Base-by-base conservation (phyloP, 1,140 invertebrate species). In the Elymnias hypermnestra region DNA sequence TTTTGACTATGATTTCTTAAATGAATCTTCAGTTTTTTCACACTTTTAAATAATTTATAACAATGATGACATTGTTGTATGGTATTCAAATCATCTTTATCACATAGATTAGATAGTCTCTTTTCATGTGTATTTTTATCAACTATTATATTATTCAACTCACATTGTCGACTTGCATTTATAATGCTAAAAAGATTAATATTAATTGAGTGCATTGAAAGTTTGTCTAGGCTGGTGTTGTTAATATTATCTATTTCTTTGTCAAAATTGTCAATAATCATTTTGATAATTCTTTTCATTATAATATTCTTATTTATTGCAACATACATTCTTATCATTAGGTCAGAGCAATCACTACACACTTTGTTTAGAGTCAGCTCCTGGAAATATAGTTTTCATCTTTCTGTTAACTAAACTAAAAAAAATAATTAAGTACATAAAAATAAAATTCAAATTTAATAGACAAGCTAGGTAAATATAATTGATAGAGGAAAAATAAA, bases 341-440 rank as follows among this genome's bases (percentile, higher is more conserved):
- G 33, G 18, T 62, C 50, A 5, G 42, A 35, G 18, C 73, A 77
- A 2, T 41, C 15, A n/a, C 51, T 29, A 39, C 73, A 77, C 0
- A 49, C 50, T 37, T 64, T 60, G 13, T 45, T 22, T 18, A 61
- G 55, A 19, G 53, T 21, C 12, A 63, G 41, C 17, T 74, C 60
- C 73, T 77, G 49, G 60, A 72, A 72, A 39, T 39, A 43, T 19
- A 35, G n/a, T n/a, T n/a, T n/a, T n/a, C n/a, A n/a, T n/a, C n/a
- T n/a, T n/a, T n/a, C n/a, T n/a, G n/a, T n/a, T n/a, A n/a, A n/a
- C n/a, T n/a, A n/a, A n/a, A n/a, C n/a, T n/a, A n/a, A n/a, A n/a
- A n/a, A n/a, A n/a, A n/a, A n/a, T n/a, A n/a, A n/a, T n/a, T n/a
- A n/a, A n/a, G n/a, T n/a, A n/a, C n/a, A n/a, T n/a, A n/a, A n/a